Base-by-base conservation (phyloP, 1,140 invertebrate species). In the Tetranychus cinnabarinus region DNA sequence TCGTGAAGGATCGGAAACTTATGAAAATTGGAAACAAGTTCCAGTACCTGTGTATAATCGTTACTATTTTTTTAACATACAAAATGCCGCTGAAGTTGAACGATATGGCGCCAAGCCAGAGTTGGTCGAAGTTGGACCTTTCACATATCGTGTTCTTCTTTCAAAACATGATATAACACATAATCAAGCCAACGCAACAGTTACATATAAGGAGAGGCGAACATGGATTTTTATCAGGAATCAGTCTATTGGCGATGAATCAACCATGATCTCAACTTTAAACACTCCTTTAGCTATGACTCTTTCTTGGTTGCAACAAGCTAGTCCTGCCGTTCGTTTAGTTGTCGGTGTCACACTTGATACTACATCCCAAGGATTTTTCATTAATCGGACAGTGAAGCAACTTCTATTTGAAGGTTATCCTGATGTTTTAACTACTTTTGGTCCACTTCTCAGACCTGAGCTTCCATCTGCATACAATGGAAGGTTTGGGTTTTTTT, bases 231-330 rank as follows among this genome's bases (percentile, higher is more conserved):
- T 92, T 75, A 80, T 87, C 36, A 85, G 81, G 46, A 83, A 88
- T 68, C 69, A 86, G 70, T 93, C 88, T 10, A 79, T 83, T 57
- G 83, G 80, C 1, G 74, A 77, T 48, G 82, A 88, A 68, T 82
- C 84, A 61, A 88, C 93, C 71, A 6, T 56, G 37, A 77, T 85
- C 7, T 82, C 86, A 12, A 85, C 91, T 0, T 82, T 88, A 15
- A 95, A 95, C 70, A 83, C 91, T 68, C 85, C 88, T 50, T 84
- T 91, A 80, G 74, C 90, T 69, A 88, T 88, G 7, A 86, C 85
- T 12, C 85, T 82, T 7, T 85, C 87, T 68, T 87, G 85, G 48
- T 15, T 73, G 15, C 64, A 68, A 50, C 64, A 85, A 70, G 85
- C 86, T 1, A 82, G 84, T 0, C 75, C 84, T 39, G 85, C 88